phyloP scores from a whole-genome alignment of 2,888 invertebrate genomes.

The Macropis europaea region DNA sequence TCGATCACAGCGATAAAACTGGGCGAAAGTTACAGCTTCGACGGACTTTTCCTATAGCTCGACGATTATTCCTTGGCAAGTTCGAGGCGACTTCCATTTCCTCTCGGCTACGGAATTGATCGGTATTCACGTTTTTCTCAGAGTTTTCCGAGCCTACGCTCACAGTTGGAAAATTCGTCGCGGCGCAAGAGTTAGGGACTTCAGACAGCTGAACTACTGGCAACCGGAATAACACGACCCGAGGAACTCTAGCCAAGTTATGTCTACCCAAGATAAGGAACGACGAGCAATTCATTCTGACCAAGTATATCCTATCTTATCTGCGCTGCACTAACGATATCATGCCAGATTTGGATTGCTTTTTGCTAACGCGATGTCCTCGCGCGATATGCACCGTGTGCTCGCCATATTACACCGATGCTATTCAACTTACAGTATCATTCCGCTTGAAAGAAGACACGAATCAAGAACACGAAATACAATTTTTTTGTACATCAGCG shows the following conservation, averaged over 20 bases:
- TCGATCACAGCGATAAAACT: too few species aligned
- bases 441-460: too few species aligned
- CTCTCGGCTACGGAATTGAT: background rate
- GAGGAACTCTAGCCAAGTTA: conserved; percentile 63
- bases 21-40: too few species aligned
- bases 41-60: background rate
- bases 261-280: conserved; percentile 67
- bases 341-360: conserved; percentile 59
- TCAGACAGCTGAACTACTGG: conserved; percentile 18
- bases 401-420: too few species aligned
- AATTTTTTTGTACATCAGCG: too few species aligned
- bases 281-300: conserved; percentile 67
- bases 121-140: background rate
- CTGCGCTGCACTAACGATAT: conserved; percentile 61
- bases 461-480: too few species aligned
- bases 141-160: background rate
- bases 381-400: conserved; percentile 12
- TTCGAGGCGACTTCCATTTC: background rate
- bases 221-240: conserved; percentile 31
- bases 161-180: conserved; percentile 32
- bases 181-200: conserved; percentile 12
- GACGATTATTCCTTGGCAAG: background rate
- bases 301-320: conserved; percentile 67
- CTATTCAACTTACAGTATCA: too few species aligned
- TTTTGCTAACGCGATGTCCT: conserved; percentile 23